Conservation (phyloP, 1,140 invertebrate species). For the Sinella curviseta region DNA sequence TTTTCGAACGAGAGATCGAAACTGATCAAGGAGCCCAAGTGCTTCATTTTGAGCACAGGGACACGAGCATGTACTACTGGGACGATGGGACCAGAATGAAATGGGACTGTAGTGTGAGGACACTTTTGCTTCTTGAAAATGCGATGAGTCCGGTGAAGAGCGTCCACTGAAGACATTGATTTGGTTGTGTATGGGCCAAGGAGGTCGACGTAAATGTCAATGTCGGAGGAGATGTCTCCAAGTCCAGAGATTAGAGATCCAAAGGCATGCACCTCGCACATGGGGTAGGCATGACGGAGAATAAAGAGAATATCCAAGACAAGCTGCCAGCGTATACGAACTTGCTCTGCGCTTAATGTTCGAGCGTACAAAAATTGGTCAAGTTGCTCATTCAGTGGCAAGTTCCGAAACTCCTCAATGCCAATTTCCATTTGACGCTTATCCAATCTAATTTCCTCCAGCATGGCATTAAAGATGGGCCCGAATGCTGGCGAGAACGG, state of each 20-base stretch:
- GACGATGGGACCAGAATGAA: no score
- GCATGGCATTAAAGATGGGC: background rate
- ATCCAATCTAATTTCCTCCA: background rate
- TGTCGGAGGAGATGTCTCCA: background rate
- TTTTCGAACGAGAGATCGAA: constrained; percentile 42
- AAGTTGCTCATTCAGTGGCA: background rate
- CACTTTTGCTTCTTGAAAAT: background rate
- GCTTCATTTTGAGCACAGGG: constrained; percentile 35
- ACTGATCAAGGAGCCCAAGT: background rate
- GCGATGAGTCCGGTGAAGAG: background rate
- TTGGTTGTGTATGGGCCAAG: background rate
- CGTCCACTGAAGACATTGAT: background rate
- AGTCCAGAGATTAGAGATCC: background rate
- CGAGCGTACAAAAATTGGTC: background rate
- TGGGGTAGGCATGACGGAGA: background rate
- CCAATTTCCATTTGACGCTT: no score
- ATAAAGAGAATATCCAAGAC: background rate
- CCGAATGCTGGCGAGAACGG: background rate
- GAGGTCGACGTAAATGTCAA: constrained; percentile 5
- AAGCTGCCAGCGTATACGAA: background rate
- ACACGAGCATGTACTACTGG: constrained; percentile 28
- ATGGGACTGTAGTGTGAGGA: background rate
- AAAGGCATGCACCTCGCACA: background rate
- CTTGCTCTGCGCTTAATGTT: background rate
- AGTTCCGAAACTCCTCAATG: background rate